Evolutionary conservation across 2,797 vertebrate species (phyloP).

Genomic region (Cyprinodon diabolis): DNA sequence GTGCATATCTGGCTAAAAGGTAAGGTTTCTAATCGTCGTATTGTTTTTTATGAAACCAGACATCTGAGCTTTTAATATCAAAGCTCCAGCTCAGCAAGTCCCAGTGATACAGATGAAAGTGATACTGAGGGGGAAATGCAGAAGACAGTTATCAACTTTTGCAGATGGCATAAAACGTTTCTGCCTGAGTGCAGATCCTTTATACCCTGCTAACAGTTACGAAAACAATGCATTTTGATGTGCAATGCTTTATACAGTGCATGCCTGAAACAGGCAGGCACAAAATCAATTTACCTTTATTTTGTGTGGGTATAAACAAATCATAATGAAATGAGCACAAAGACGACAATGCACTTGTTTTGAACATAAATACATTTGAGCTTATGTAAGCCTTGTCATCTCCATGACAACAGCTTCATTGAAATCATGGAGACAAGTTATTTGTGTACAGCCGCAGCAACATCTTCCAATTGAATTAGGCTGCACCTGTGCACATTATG

Average conservation of each 20-base stretch:
- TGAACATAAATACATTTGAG: slow-evolving; percentile 87
- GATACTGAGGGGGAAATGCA: slow-evolving; percentile 42
- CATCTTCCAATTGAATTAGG: slow-evolving; percentile 84
- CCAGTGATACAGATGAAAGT: slow-evolving; percentile 51
- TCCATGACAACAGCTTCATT: slow-evolving; percentile 96
- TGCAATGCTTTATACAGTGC: slow-evolving; percentile 39
- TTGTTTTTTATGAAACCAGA: slow-evolving; percentile 45
- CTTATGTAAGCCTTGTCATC: slow-evolving; percentile 88
- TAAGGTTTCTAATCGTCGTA: slow-evolving; percentile 48
- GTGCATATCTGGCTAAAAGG: slow-evolving; percentile 53
- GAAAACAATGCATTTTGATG: slow-evolving; percentile 5
- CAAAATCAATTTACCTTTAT: slow-evolving; percentile 60
- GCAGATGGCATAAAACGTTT: slow-evolving; percentile 44
- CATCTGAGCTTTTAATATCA: slow-evolving; percentile 42
- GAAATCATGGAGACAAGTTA: slow-evolving; percentile 90
- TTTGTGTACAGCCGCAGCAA: slow-evolving; percentile 88
- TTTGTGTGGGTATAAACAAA: slow-evolving; percentile 70
- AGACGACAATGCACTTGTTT: slow-evolving; percentile 68
- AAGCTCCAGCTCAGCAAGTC: slow-evolving; percentile 18
- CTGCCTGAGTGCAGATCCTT: slow-evolving; percentile 48
- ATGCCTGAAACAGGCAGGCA: slow-evolving; percentile 44
- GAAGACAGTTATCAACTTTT: slow-evolving; percentile 53
- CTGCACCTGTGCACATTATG: slow-evolving; percentile 85
- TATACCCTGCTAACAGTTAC: slow-evolving; percentile 40
- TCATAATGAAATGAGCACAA: slow-evolving; percentile 75